phyloP scores from a whole-genome alignment of 2,888 invertebrate genomes.

The Lasioglossum oenotherae region DNA sequence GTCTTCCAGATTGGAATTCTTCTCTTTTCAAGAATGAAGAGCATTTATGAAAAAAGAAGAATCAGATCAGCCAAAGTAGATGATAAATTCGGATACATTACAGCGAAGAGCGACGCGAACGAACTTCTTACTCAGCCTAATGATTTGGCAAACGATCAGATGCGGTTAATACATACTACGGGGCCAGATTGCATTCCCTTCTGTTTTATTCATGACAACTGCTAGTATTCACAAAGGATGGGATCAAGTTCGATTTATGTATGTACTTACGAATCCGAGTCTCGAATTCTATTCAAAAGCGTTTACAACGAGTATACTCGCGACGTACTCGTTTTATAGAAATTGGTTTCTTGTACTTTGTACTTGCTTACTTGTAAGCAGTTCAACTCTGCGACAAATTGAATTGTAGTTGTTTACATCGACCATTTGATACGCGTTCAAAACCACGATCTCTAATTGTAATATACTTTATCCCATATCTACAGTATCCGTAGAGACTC shows the following conservation, averaged over 20 bases:
- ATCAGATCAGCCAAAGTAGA: no score
- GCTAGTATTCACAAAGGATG: conserved; percentile 28
- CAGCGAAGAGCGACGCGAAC: background rate
- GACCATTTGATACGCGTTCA: background rate
- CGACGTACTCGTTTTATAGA: background rate
- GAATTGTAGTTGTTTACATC: background rate
- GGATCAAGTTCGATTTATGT: background rate
- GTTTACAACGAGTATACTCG: background rate
- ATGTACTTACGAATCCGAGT: background rate
- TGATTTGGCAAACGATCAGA: conserved; percentile 56
- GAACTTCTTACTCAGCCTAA: background rate
- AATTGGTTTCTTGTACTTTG: background rate
- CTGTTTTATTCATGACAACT: conserved; percentile 35
- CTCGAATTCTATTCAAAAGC: background rate
- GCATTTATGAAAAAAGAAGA: background rate
- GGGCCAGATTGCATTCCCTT: conserved; percentile 56
- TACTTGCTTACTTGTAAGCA: background rate
- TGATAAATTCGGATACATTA: background rate
- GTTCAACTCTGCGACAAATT: background rate
- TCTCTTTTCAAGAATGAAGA: background rate
- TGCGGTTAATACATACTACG: conserved; percentile 64
- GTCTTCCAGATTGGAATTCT: background rate
- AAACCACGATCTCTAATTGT: background rate
- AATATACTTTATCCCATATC: background rate
- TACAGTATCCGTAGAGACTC: background rate